Conservation (phyloP, 2,888 invertebrate genomes). For the Habroteleia sp. region DNA sequence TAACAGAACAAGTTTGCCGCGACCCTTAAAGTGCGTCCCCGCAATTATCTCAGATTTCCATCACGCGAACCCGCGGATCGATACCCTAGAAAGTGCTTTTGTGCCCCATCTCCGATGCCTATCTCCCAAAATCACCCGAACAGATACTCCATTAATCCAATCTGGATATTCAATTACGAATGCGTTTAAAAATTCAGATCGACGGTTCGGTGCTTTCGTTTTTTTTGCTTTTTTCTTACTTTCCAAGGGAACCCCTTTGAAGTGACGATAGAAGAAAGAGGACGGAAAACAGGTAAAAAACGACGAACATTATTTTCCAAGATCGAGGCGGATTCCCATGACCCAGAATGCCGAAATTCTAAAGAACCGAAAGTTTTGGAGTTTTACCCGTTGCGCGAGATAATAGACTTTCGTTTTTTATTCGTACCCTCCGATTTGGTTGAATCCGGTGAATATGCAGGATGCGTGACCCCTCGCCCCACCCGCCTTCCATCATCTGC, state of each 20-base stretch:
- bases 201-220: slow-evolving; percentile 14
- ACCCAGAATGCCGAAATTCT: slow-evolving; percentile 77
- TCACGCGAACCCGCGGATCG: slow-evolving; percentile 48
- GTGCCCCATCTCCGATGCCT: not conserved
- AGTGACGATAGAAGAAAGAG: slow-evolving; percentile 64
- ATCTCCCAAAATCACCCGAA: slow-evolving; percentile 3
- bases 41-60: slow-evolving; percentile 45
- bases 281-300: slow-evolving; percentile 54
- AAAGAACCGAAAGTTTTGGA: slow-evolving; percentile 74
- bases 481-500: slow-evolving; percentile 55
- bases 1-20: too few relatives aligned
- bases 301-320: slow-evolving; percentile 76
- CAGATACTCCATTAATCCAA: slow-evolving; percentile 19
- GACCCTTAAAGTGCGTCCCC: too few relatives aligned
- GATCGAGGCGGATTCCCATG: slow-evolving; percentile 79
- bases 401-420: slow-evolving; percentile 68
- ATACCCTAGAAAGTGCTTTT: slow-evolving; percentile 23
- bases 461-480: slow-evolving; percentile 70
- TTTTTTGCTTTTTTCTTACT: not conserved
- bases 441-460: slow-evolving; percentile 78
- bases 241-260: slow-evolving; percentile 59
- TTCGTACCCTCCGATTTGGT: slow-evolving; percentile 70
- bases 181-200: slow-evolving; percentile 28
- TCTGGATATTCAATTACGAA: slow-evolving; percentile 40
- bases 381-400: slow-evolving; percentile 73